These are phyloP conservation scores for Arrhopalites spinosus DNA, from an alignment of 2,888 invertebrate species.

Conservation along the genomic window DNA sequence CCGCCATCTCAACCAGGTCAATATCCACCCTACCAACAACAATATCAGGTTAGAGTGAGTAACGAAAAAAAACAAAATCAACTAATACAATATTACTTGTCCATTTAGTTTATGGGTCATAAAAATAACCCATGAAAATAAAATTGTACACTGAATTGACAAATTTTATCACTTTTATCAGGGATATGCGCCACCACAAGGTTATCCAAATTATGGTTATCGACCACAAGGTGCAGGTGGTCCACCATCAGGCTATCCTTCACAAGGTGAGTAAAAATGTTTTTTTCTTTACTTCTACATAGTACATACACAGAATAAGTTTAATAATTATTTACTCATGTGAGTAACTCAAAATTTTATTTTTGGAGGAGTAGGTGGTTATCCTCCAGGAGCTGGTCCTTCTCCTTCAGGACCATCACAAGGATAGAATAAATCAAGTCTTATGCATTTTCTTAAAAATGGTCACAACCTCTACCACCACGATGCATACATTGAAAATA, in stretches of 20 bases:
- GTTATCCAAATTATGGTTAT: constrained; percentile 47
- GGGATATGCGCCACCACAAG: constrained; percentile 49
- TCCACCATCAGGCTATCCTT: constrained; percentile 15
- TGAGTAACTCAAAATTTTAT: no score
- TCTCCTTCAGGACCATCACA: constrained; percentile 38
- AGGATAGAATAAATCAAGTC: constrained; percentile 27
- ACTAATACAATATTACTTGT: not conserved
- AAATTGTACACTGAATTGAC: no score
- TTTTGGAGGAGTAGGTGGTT: constrained; percentile 24
- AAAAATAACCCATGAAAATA: no score
- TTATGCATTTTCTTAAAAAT: not conserved
- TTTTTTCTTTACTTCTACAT: no score
- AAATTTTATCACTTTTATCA: constrained; percentile 20
- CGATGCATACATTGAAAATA: not conserved
- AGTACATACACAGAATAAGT: no score
- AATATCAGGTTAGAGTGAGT: constrained; percentile 62
- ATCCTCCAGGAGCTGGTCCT: constrained; percentile 30
- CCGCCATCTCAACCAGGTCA: constrained; percentile 56
- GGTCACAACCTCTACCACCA: no score
- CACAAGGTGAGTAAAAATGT: no score
- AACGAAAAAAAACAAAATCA: not conserved
- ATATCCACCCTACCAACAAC: constrained; percentile 58
- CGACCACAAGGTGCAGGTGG: constrained; percentile 30
- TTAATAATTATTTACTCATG: no score
- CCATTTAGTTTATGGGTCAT: not conserved